Base-by-base conservation (phyloP, 2,888 invertebrate genomes). In the Crepidodera aurea region DNA sequence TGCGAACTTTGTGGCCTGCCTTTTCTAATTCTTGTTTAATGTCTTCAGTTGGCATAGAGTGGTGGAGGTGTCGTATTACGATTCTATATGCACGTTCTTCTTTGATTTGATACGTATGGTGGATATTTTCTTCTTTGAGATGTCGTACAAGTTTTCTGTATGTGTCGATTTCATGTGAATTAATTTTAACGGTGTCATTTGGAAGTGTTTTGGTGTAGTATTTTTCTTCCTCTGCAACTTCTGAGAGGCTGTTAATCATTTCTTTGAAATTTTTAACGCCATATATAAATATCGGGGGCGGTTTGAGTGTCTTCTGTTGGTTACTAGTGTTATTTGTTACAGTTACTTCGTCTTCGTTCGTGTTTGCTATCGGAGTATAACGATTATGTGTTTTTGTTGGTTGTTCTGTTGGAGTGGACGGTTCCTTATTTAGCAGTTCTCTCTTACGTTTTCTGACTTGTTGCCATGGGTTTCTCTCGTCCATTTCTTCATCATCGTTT, bases 161-260 rank as follows among this genome's bases (percentile, higher is more conserved):
- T 22, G 53, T 22, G 19, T 53, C 32, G 2, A 1, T 19, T 39
- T 19, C 39, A 16, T 5, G 22, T 18, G 53, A 18, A 22, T 16
- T 53, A 5, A 53, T 53, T 53, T 39, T 39, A 16, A 53, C 53
- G 16, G 53, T 53, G 18, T 53, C 13, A 22, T 53, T 53, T 8
- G 29, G 2, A 29, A 29, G 6, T 2, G 6, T 7, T 29, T 29
- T 29, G 10, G 29, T 29, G 10, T 29, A 29, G 10, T 29, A 29
- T 2, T 2, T 29, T 29, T 29, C 29, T 7, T 5, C 29, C 10
- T 5, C 29, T 8, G 29, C 10, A 8, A 10, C 10, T 8, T 5
- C 6, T 29, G 29, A 2, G 10, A 29, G 29, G 25, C 6, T 25
- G n/a, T n/a, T n/a, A n/a, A n/a, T n/a, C n/a, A n/a, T n/a, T n/a